Base-by-base conservation (phyloP, 1,140 invertebrate species). In the Archivesica marissinica region DNA sequence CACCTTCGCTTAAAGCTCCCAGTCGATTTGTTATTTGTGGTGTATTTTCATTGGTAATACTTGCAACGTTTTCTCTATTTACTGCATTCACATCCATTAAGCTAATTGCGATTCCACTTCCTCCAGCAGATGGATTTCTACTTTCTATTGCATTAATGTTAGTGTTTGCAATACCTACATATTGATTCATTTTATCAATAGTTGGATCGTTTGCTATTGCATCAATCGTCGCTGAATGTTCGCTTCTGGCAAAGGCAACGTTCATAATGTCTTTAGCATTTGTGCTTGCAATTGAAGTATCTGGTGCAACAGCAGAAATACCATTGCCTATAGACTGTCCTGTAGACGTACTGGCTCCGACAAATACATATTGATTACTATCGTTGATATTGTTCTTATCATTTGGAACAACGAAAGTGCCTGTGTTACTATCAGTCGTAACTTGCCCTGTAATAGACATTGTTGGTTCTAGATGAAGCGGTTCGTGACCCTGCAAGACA, bases 401-500 rank as follows among this genome's bases (percentile, higher is more conserved):
- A 35, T 25, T 6, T 17, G n/a, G 30, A 1, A 64, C 59, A 17
- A 33, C 59, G n/a, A 4, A 64, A 64, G 38, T 35, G n/a, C 59
- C 59, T 6, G 59, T 64, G n/a, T 17, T 35, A 35, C 25, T 64
- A 17, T 17, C 59, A 35, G 30, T 20, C 20, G 59, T 35, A 17
- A 64, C 59, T 20, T 64, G 30, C 17, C 59, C 59, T 1, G 38
- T 25, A 17, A 64, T 64, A 35, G 33, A 13, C 15, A 64, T 54
- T 28, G 54, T 4, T 17, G 54, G 41, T 64, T 83, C 80, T 33
- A 83, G 33, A 75, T 83, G 80, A 0, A 83, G 68, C 25, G 80
- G 68, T 35, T 83, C 80, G 20, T 54, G 28, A 15, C 68, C 68
- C 11, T 59, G 47, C 15, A 83, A 41, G 0, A 54, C 70, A 25